phyloP scores from a whole-genome alignment of 2,888 invertebrate genomes.

The Dioctria linearis region DNA sequence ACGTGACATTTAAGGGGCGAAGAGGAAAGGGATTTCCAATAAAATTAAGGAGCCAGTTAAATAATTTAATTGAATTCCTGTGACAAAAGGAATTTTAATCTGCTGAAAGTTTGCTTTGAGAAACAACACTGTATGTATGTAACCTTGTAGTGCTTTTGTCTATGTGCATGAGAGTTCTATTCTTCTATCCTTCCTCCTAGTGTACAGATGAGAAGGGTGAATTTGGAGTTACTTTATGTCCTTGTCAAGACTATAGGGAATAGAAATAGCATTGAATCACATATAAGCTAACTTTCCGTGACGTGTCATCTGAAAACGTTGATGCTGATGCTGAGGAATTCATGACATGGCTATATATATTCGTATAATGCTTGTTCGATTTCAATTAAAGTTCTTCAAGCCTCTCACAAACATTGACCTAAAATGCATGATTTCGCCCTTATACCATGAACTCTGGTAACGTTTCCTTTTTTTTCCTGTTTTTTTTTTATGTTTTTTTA shows the following conservation, averaged over 20 bases:
- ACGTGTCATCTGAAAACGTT: constrained; percentile 12
- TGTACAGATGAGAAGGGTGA: too few species aligned
- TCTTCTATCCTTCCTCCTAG: too few species aligned
- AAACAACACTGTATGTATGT: not conserved
- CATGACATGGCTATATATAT: not conserved
- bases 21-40: constrained; percentile 11
- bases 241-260: too few species aligned
- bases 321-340: not conserved
- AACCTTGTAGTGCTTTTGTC: not conserved
- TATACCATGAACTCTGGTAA: not conserved
- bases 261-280: not conserved
- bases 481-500: too few species aligned
- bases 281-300: constrained; percentile 9
- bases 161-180: not conserved
- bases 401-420: constrained; percentile 8
- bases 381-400: constrained; percentile 43
- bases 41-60: constrained; percentile 48
- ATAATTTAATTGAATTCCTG: constrained; percentile 49
- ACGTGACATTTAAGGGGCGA: not conserved
- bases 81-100: constrained; percentile 50
- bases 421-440: not conserved
- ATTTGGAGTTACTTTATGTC: too few species aligned
- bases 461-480: not conserved
- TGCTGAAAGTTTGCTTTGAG: constrained; percentile 15
- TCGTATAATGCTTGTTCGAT: constrained; percentile 31